A percentile compares a stretch with the other conserved stretches of the same genome.
phyloP scores from a whole-genome alignment of 2,888 invertebrate genomes.

The Ceratothoa steindachneri region DNA sequence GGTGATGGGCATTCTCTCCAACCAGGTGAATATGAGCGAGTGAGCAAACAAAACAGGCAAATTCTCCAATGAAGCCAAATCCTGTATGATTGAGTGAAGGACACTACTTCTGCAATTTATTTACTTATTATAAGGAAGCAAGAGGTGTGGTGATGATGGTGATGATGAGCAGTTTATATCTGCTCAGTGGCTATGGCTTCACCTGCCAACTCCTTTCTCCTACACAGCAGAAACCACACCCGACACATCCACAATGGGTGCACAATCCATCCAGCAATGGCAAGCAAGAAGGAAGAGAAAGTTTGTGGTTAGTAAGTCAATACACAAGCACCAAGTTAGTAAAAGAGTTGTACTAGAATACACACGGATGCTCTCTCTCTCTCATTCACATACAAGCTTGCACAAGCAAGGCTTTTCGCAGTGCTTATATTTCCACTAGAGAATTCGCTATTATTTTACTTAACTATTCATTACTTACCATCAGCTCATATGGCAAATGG shows the following conservation, averaged over 20 bases:
- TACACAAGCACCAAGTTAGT: not conserved
- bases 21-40: too few relatives aligned
- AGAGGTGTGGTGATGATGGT: slow-evolving; percentile 27
- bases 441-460: too few relatives aligned
- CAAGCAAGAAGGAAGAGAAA: slow-evolving; percentile 25
- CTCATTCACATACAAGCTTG: too few relatives aligned
- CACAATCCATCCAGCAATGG: slow-evolving; percentile 15
- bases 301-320: slow-evolving; percentile 22
- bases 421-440: too few relatives aligned
- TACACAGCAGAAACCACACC: not conserved
- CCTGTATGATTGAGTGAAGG: not conserved
- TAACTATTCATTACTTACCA: too few relatives aligned
- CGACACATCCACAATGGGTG: not conserved
- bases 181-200: slow-evolving; percentile 43
- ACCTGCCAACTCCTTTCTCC: slow-evolving; percentile 42
- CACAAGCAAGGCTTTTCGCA: too few relatives aligned
- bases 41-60: too few relatives aligned
- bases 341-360: slow-evolving; percentile 6
- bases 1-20: too few relatives aligned
- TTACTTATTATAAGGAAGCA: slow-evolving; percentile 28
- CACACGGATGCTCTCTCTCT: too few relatives aligned
- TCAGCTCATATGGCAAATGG: too few relatives aligned
- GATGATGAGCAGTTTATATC: slow-evolving; percentile 36
- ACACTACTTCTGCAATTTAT: slow-evolving; percentile 14
- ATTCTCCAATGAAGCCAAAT: not conserved